A percentile compares a stretch with the other conserved stretches of the same genome.
Conservation (phyloP, 2,113 vertebrate species). For the Cyanistes caeruleus region DNA sequence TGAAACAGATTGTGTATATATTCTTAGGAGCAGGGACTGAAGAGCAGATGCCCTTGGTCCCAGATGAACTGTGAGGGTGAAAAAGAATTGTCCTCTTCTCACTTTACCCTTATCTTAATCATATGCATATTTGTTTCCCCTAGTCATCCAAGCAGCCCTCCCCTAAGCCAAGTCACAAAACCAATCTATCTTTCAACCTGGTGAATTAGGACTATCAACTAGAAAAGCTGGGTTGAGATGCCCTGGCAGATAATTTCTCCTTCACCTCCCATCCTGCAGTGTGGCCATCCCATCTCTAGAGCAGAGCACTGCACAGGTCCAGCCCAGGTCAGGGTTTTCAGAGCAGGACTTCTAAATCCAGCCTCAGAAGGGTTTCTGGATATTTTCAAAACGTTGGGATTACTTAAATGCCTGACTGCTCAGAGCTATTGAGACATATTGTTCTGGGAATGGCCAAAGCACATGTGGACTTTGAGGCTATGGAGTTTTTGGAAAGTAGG, state of each 20-base stretch:
- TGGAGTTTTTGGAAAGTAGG: not conserved
- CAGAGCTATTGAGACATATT: not conserved
- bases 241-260: not conserved
- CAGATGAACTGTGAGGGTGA: not conserved
- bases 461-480: not conserved
- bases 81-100: not conserved
- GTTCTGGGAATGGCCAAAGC: not conserved
- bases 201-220: not conserved
- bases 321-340: not conserved
- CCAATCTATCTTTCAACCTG: not conserved
- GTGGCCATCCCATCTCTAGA: not conserved
- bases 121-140: not conserved
- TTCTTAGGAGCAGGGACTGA: not conserved
- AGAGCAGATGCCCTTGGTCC: not conserved
- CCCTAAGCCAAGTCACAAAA: not conserved
- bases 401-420: not conserved
- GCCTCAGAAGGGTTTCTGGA: not conserved
- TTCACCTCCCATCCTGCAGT: not conserved
- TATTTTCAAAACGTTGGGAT: not conserved
- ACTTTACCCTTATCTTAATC: not conserved
- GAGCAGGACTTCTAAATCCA: not conserved
- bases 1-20: not conserved
- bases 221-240: not conserved
- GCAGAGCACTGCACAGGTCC: not conserved
- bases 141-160: not conserved